Conservation (phyloP, 30 jellyfish, hydroid and myxozoan genomes). For the Turritopsis dohrnii region DNA sequence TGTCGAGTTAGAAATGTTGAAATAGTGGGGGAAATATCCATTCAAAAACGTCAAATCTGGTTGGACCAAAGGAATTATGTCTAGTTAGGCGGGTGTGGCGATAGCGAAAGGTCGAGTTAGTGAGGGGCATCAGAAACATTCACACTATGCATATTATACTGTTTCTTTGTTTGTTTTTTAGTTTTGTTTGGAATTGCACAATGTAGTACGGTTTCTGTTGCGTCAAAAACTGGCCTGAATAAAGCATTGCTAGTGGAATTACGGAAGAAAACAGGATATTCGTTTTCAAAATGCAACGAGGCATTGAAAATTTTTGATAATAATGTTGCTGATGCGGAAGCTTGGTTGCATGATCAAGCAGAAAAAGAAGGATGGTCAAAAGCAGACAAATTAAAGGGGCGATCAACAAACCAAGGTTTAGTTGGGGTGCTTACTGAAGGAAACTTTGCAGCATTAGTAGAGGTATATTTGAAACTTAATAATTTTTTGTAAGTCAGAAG, state of each 20-base stretch:
- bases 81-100: too few relatives aligned
- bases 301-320: constrained; percentile 54
- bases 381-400: constrained; percentile 63
- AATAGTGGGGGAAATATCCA: too few relatives aligned
- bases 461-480: constrained; percentile 30
- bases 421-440: constrained; percentile 65
- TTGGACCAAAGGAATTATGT: too few relatives aligned
- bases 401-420: constrained; percentile 67
- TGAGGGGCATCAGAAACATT: too few relatives aligned
- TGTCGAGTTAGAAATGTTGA: too few relatives aligned
- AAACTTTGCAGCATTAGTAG: constrained; percentile 71
- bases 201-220: not conserved
- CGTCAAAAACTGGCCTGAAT: constrained; percentile 35
- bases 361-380: constrained; percentile 85
- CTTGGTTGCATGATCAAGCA: constrained; percentile 82
- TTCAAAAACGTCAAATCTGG: too few relatives aligned
- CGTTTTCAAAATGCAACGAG: constrained; percentile 66
- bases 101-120: too few relatives aligned
- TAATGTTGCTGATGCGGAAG: constrained; percentile 47
- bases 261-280: constrained; percentile 65
- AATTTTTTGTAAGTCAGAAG: not conserved
- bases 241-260: constrained; percentile 48
- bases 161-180: not conserved
- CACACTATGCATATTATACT: too few relatives aligned
- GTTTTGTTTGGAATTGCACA: not conserved